Conservation (phyloP, 2,113 vertebrate species). For the Todiramphus chloris region DNA sequence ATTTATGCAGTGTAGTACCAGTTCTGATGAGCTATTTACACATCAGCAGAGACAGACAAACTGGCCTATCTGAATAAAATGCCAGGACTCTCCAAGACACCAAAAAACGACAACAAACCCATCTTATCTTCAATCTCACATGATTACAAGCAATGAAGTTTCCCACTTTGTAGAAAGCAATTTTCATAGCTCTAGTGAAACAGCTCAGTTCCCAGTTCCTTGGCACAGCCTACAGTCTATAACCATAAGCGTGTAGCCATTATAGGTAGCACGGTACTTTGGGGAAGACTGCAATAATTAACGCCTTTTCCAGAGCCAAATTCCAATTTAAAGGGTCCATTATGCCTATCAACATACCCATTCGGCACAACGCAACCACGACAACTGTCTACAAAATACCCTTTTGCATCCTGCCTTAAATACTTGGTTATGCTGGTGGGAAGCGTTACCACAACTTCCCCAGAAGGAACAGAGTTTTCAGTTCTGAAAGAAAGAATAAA, state of each 20-base stretch:
- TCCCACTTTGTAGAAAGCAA: not conserved
- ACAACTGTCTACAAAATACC: not conserved
- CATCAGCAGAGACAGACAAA: not conserved
- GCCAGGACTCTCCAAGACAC: not conserved
- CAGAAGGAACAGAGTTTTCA: not conserved
- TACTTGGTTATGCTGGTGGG: not conserved
- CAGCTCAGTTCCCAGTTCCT: not conserved
- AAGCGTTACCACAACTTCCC: not conserved
- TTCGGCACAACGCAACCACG: not conserved
- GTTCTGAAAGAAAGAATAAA: not conserved
- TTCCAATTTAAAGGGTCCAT: not conserved
- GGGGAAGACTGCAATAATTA: conserved; percentile 4
- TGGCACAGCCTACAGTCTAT: not conserved
- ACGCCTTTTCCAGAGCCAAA: not conserved
- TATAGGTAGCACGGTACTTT: conserved; percentile 30
- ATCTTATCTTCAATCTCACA: not conserved
- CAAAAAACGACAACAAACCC: not conserved
- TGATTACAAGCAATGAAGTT: not conserved
- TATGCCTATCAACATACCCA: not conserved
- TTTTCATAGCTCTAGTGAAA: not conserved
- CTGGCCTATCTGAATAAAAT: not conserved
- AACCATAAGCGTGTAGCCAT: not conserved
- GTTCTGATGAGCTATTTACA: not conserved
- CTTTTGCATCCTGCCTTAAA: not conserved
- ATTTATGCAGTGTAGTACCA: not conserved